A percentile compares a stretch with the other conserved stretches of the same genome.
These are phyloP conservation scores for Pedionomus torquatus DNA, from an alignment of 2,113 vertebrate genomes.

Conservation along the genomic window DNA sequence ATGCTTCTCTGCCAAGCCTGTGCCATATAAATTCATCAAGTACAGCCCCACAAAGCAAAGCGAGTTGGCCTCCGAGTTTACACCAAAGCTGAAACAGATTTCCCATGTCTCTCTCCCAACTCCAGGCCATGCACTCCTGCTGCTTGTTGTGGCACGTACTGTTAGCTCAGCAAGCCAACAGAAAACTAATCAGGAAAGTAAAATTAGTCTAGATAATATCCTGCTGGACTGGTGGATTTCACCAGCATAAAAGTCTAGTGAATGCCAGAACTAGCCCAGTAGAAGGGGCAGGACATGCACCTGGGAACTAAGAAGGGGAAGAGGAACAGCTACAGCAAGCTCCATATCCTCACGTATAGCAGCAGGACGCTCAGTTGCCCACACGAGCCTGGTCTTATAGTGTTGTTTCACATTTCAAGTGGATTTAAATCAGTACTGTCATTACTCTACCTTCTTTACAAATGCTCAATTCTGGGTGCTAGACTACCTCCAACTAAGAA, in stretches of 20 bases:
- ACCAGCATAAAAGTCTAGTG: not conserved
- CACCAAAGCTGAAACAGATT: not conserved
- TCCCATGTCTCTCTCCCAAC: not conserved
- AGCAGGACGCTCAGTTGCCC: not conserved
- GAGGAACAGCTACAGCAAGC: not conserved
- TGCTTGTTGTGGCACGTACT: not conserved
- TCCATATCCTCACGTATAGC: not conserved
- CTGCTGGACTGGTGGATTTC: not conserved
- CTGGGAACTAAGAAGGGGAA: not conserved
- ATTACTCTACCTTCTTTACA: not conserved
- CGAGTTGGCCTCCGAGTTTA: not conserved
- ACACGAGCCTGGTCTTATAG: not conserved
- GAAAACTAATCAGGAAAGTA: not conserved
- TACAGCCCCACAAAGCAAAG: not conserved
- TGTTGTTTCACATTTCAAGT: not conserved
- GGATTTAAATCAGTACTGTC: not conserved
- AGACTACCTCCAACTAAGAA: not conserved
- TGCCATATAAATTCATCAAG: not conserved
- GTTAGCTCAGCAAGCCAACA: not conserved
- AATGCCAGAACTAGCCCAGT: not conserved
- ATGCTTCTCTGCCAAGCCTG: not conserved
- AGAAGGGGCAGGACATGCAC: not conserved
- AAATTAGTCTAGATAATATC: not conserved
- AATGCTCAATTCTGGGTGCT: not conserved
- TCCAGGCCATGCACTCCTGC: not conserved